Percentiles rank a stretch among this genome's conserved stretches.
These are phyloP conservation scores for Pinna nobilis DNA, from an alignment of 1,140 invertebrate species.

Conservation along the genomic window DNA sequence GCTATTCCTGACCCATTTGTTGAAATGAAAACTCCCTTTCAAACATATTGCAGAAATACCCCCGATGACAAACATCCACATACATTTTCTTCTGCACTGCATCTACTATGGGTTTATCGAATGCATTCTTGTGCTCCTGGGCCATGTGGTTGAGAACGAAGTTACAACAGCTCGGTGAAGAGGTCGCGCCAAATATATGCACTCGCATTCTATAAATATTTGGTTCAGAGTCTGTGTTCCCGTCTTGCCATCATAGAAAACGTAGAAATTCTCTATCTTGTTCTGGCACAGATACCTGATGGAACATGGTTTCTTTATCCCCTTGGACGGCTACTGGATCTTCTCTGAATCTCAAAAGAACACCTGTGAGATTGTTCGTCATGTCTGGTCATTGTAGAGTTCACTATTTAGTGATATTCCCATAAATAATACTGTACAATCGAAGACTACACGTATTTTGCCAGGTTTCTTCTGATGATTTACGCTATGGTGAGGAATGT, in stretches of 20 bases:
- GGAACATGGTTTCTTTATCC: conserved; percentile 61
- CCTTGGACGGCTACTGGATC: conserved; percentile 51
- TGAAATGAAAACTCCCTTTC: no score
- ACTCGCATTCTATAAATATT: conserved; percentile 39
- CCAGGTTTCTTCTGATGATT: conserved; percentile 48
- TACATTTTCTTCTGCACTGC: conserved; percentile 33
- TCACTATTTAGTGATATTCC: conserved; percentile 54
- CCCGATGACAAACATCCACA: no score
- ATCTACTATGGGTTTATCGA: conserved; percentile 7
- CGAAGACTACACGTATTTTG: conserved; percentile 63
- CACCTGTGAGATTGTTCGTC: conserved; percentile 47
- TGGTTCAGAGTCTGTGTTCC: conserved; percentile 9
- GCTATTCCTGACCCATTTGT: no score
- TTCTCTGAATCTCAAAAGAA: conserved; percentile 60
- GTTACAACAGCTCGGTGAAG: conserved; percentile 47
- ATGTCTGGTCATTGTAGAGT: conserved; percentile 57
- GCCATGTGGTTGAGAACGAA: conserved; percentile 46
- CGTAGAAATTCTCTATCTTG: conserved; percentile 37
- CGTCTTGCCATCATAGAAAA: conserved; percentile 50
- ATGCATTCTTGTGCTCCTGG: conserved; percentile 39
- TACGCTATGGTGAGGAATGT: conserved; percentile 59
- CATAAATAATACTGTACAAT: conserved; percentile 46
- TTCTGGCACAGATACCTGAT: not conserved
- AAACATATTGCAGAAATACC: no score
- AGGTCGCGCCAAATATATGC: conserved; percentile 45